Evolutionary conservation across 2,113 vertebrate species (phyloP).

Genomic region (Gorsachius goisagi): DNA sequence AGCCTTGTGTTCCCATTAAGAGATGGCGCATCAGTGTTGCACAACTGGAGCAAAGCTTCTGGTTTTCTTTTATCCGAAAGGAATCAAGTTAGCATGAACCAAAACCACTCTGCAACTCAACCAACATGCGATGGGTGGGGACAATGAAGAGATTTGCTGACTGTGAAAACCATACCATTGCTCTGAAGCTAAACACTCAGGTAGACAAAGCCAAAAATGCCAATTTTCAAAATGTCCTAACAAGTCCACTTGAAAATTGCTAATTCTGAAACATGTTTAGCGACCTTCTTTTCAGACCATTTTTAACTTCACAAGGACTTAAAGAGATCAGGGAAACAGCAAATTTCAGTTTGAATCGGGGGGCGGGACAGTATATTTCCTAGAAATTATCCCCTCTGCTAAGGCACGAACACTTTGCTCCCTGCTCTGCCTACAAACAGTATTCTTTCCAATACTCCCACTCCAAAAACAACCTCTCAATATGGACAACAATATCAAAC

Average conservation of each 20-base stretch:
- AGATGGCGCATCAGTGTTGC: not conserved
- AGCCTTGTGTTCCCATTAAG: not conserved
- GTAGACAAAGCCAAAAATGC: not conserved
- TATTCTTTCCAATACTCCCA: conserved; percentile 13
- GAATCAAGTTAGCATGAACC: not conserved
- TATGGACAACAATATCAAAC: conserved; percentile 24
- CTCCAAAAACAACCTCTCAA: conserved; percentile 36
- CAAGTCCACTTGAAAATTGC: not conserved
- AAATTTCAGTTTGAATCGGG: not conserved
- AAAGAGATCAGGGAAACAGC: not conserved
- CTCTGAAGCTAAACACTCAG: not conserved
- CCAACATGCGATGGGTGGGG: not conserved
- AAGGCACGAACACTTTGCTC: not conserved
- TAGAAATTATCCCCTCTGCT: not conserved
- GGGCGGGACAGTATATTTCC: not conserved
- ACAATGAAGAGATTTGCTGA: not conserved
- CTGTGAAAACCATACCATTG: not conserved
- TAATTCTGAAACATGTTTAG: not conserved
- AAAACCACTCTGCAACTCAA: not conserved
- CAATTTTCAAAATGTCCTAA: not conserved
- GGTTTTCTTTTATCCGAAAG: not conserved
- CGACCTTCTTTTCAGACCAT: not conserved
- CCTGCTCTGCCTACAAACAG: conserved; percentile 4
- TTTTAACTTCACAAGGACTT: not conserved
- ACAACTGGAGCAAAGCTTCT: not conserved